Conservation (phyloP, 1,140 invertebrate species). For the Procambarus clarkii region DNA sequence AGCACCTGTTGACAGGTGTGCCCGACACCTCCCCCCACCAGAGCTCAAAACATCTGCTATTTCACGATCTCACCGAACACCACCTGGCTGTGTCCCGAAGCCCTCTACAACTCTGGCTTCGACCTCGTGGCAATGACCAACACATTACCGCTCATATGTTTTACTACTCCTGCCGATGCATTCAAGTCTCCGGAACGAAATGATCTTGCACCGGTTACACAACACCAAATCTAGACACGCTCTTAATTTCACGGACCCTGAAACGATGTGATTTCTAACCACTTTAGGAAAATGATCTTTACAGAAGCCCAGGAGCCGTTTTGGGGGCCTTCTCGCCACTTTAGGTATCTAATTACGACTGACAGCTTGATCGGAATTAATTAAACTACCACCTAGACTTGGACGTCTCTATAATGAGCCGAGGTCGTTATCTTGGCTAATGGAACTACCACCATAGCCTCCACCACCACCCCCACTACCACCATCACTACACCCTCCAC, state of each 20-base stretch:
- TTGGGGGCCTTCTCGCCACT: background rate
- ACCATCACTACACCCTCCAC: background rate
- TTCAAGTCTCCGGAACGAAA: too few relatives aligned
- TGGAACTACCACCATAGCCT: background rate
- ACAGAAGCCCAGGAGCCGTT: background rate
- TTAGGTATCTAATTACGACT: conserved; percentile 21
- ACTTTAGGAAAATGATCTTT: background rate
- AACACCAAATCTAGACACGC: too few relatives aligned
- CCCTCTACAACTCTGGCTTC: too few relatives aligned
- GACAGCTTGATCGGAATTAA: conserved; percentile 38
- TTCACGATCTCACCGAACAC: background rate
- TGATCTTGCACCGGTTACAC: too few relatives aligned
- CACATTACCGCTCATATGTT: too few relatives aligned
- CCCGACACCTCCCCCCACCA: too few relatives aligned
- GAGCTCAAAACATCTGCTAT: too few relatives aligned
- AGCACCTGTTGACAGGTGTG: too few relatives aligned
- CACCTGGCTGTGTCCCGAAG: too few relatives aligned
- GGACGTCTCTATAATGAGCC: conserved; percentile 1
- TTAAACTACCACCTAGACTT: conserved; percentile 9
- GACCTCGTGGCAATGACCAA: too few relatives aligned
- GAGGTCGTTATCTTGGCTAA: background rate
- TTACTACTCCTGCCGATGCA: too few relatives aligned
- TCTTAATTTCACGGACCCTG: too few relatives aligned
- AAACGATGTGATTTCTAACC: background rate
- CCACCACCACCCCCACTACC: background rate